A percentile compares a stretch with the other conserved stretches of the same genome.
Conservation (phyloP, 1,140 invertebrate species). For the Andrena cerasifolii region DNA sequence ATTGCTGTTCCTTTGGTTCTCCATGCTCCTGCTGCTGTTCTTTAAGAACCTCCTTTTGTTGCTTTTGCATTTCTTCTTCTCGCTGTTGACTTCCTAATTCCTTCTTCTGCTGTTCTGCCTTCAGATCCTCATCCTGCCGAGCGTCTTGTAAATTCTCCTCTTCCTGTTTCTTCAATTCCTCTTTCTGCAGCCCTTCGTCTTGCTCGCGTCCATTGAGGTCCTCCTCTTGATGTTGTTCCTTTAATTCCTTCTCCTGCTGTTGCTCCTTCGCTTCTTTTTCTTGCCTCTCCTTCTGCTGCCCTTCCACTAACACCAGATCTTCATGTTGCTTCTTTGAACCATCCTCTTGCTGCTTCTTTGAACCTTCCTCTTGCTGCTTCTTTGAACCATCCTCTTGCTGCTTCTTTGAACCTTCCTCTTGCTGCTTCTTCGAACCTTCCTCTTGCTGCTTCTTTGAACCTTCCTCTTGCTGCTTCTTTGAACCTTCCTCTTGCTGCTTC, state of each 20-base stretch:
- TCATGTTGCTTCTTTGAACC: no score
- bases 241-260: conserved; percentile 3
- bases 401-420: not conserved
- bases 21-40: no score
- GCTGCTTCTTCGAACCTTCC: not conserved
- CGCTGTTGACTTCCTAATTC: no score
- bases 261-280: not conserved
- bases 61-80: no score
- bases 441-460: conserved; percentile 14
- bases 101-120: not conserved
- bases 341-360: no score
- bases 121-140: not conserved
- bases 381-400: no score
- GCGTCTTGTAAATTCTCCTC: not conserved
- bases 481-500: conserved; percentile 10
- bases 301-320: conserved; percentile 34
- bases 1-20: no score
- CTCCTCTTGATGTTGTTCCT: conserved; percentile 12
- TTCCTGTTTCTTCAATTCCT: not conserved
- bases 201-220: conserved; percentile 18
- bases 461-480: not conserved
- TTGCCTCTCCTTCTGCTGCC: conserved; percentile 5
- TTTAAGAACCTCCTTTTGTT: not conserved
- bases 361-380: no score
- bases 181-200: no score